Evolutionary conservation across 1,140 invertebrate species (phyloP), one percentile per base, ranked within the genome.

Genomic region (Tigriopus japonicus): DNA sequence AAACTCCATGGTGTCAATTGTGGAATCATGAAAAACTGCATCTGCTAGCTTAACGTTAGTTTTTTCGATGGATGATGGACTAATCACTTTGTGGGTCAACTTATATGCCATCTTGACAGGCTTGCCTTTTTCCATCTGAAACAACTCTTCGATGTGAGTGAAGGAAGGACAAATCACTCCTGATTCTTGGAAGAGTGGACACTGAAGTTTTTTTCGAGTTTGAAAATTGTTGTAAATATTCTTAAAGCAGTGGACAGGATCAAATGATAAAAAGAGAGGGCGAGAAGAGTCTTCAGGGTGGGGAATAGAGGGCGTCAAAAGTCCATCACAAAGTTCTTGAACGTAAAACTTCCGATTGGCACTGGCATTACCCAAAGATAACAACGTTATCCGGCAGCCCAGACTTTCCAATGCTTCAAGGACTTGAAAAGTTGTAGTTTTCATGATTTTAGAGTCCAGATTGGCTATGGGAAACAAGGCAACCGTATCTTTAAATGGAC

Each of bases 321-420:
- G n/a, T 28, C 35, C 19, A 21, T 28, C 5, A 21, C 52, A 54
- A 15, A 54, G 52, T 23, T 54, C 21, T 6, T 54, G 52, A 14
- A 28, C 24, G 7, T 54, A 54, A 28, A 54, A 54, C 35, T n/a
- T 54, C 17, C 52, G 21, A 54, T 54, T 54, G 14, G 24, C 52
- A 23, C 3, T 23, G 17, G 21, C 19, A 54, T 54, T 54, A 13
- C 17, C 17, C 21, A 54, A 15, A 23, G 52, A 54, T 15, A 54
- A 28, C n/a, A 28, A n/a, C 21, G 35, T 28, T 3, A 54, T 28
- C 14, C n/a, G 21, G 21, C 21, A 54, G 13, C 52, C 52, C 5
- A 54, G 21, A 15, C 17, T 28, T 28, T 28, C 5, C 24, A 54
- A 28, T 23, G 17, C 17, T 6, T 54, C 1, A 21, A 54, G 21